Evolutionary conservation across 2,888 invertebrate genomes (phyloP), one percentile per base, ranked within the genome.

Genomic region (Eristalinus sepulchralis): DNA sequence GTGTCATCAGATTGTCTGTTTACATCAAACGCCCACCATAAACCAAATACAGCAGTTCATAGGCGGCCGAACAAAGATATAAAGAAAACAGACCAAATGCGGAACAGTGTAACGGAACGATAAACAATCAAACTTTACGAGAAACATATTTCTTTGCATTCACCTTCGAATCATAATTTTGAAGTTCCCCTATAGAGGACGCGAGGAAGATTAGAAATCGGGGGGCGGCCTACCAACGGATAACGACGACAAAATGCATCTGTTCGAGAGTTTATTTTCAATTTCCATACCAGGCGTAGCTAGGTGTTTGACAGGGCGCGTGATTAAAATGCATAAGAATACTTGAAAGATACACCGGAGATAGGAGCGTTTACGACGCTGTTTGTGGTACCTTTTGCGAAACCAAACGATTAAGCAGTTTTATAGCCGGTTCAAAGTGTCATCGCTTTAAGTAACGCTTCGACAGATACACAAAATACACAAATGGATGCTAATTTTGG

Each of bases 61-160:
- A 31, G 34, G 34, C 55, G 47, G 47, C 20, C 63, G 59, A 59
- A 24, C n/a, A 24, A 11, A 72, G 53, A 64, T 57, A 22, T 22
- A 4, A 55, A 13, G 1, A 39, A 39, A n/a, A n/a, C 13, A 11
- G 39, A 39, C 9, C 4, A 9, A n/a, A 53, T 24, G 57, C 11
- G 34, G 67, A 68, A 68, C 22, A 13, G 60, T 75, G 73, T 75
- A 70, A 79, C 70, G 60, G 13, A 64, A 66, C 59, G 17, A 79
- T 83, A 75, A 83, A 79, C 70, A 79, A 66, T 75, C 13, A 70
- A 34, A 68, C n/a, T 70, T 83, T 73, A 83, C 62, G 75, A 71
- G 60, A 20, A 64, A 36, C 31, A 20, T 63, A 33, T 47, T 67
- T 72, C 67, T 70, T 13, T 24, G 62, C 57, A 27, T 68, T 13